Conservation (phyloP, 2,113 vertebrate species). For the Oreocharis arfaki region DNA sequence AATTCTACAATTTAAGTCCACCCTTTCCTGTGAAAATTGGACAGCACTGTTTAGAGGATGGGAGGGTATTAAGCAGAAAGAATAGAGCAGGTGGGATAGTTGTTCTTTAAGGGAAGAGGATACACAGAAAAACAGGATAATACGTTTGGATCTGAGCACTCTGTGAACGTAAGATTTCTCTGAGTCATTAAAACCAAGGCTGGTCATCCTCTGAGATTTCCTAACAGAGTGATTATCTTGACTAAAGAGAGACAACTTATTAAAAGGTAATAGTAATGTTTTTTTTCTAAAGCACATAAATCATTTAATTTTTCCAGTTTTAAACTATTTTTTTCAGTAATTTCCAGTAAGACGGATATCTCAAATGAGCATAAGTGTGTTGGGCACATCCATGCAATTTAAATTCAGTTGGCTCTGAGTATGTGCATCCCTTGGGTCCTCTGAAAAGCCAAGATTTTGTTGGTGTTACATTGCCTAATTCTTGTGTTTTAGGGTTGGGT, state of each 20-base stretch:
- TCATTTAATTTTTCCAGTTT: background rate
- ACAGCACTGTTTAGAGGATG: background rate
- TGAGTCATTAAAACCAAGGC: slow-evolving; percentile 22
- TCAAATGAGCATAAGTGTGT: background rate
- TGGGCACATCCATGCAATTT: background rate
- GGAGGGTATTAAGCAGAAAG: background rate
- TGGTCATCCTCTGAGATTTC: slow-evolving; percentile 31
- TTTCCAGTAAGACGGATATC: background rate
- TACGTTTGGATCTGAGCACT: background rate
- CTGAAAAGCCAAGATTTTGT: slow-evolving; percentile 33
- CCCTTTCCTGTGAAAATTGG: slow-evolving; percentile 37
- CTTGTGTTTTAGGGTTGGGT: background rate
- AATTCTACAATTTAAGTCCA: background rate
- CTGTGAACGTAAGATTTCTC: background rate
- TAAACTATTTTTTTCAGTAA: background rate
- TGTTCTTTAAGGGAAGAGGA: background rate
- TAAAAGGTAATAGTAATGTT: background rate
- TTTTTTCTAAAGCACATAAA: background rate
- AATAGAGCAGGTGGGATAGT: background rate
- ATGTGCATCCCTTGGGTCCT: background rate
- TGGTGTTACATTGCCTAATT: slow-evolving; percentile 36
- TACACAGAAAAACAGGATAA: background rate
- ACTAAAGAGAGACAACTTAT: background rate
- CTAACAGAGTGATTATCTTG: background rate
- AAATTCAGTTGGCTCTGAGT: background rate